Base-by-base conservation (phyloP, 2,113 vertebrate genomes). In the Crypturellus undulatus region DNA sequence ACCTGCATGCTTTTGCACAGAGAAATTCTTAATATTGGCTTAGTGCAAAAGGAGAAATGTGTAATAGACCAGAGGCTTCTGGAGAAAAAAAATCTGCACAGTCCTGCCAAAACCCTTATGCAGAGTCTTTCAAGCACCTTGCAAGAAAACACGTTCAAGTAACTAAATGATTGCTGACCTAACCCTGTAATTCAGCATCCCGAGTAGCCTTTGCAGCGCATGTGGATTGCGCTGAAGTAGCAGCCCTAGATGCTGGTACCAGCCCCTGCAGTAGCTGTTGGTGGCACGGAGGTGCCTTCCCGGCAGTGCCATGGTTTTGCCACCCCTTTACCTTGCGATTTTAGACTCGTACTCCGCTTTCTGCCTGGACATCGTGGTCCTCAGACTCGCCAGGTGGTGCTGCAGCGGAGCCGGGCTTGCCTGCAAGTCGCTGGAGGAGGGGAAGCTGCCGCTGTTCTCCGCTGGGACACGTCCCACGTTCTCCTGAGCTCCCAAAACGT, bases 361-460 rank as follows among this genome's bases (percentile, higher is more conserved):
- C 94, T 99, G 97, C 51, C 87, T 92, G 83, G 87, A 71, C 92
- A 98, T 98, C 90, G 98, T 98, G 93, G 97, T 95, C 92, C 97
- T 97, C 72, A 98, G 97, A 8, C 89, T 83, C 14, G 96, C 97
- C 77, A 98, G 96, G 58, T 95, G 87, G 60, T 97, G 79, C 69
- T 81, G 85, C 0, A 34, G 45, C 64, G 34, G 77, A 58, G 9
- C 5, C 16, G 82, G 32, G 12, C 62, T 49, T 38, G 64, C 58
- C 58, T 81, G 26, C 13, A 6, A 1, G 12, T 70, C 68, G 2
- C 87, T 3, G 4, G 42, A 10, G 67, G 58, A 26, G n/a, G 70
- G 4, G 0, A 21, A 63, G 47, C 89, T 62, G 8, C 36, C 4
- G 1, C 70, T 56, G 79, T 59, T 75, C 9, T 92, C 84, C 19